Base-by-base conservation (phyloP, 1,140 invertebrate genomes). In the Drosophila ercepeae region DNA sequence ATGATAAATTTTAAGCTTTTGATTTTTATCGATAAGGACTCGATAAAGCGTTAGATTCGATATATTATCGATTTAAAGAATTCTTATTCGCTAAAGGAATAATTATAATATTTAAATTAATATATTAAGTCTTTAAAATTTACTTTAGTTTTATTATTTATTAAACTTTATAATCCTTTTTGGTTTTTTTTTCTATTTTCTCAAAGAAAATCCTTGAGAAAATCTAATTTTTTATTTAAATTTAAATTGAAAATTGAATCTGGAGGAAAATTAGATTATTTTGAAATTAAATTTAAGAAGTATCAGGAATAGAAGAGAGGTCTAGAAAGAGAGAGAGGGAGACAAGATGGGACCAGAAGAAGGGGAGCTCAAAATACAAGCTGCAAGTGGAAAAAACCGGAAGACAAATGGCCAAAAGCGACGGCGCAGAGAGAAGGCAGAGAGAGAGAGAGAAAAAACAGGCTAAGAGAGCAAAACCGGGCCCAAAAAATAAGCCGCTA, bases 341-440 rank as follows among this genome's bases (percentile, higher is more conserved):
- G 16, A 5, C 7, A 44, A 23, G 3, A 11, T 19, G 23, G 7
- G 42, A 19, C 42, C 8, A 42, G 51, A 27, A 21, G 29, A 11
- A 32, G 11, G 14, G 6, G 19, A 14, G 32, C 11, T 14, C 13
- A 13, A 32, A 32, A n/a, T n/a, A 50, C 46, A 50, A 25, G 57
- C 25, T 59, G 73, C 50, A 55, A 64, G 29, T 29, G 42, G 42
- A 64, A 61, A 49, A 64, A 64, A 64, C 60, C 60, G 64, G 61
- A 69, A 68, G 63, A 27, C 32, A 48, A 69, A 29, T 34, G 50
- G 25, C 13, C 45, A 27, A 69, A 44, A 69, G 63, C 52, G 45
- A 57, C 50, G 41, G 65, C 49, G 63, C 50, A 55, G 21, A 9
- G 44, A 70, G 44, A 29, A 3, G 42, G 39, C 32, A 58, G 41